phyloP scores from a whole-genome alignment of 2,797 vertebrate species.

The Paratrypauchen microcephalus region DNA sequence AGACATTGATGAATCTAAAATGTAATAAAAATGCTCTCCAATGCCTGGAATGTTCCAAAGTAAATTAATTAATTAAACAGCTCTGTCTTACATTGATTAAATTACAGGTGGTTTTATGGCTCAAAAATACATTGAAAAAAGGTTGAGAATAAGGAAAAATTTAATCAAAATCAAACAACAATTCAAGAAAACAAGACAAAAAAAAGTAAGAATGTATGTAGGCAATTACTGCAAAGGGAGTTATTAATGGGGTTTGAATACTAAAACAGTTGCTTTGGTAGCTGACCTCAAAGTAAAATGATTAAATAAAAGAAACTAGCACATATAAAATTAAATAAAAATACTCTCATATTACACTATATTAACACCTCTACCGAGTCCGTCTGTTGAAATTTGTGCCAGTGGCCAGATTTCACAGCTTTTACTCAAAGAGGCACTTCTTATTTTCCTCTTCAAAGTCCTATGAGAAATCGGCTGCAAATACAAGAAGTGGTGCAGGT shows the following conservation, averaged over 20 bases:
- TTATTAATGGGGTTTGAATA: neutral
- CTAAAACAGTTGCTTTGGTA: neutral
- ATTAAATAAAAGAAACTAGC: neutral
- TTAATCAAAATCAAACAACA: no score
- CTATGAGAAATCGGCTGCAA: slow-evolving; percentile 43
- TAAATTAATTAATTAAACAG: no score
- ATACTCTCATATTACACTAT: slow-evolving; percentile 22
- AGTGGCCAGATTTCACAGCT: slow-evolving; percentile 38
- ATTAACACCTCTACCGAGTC: slow-evolving; percentile 33
- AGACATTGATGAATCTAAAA: neutral
- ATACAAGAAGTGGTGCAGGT: slow-evolving; percentile 53
- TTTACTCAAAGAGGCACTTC: slow-evolving; percentile 33
- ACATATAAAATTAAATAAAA: neutral
- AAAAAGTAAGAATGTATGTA: no score
- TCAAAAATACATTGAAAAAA: no score
- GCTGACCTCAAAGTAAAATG: neutral
- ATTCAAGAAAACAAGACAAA: no score
- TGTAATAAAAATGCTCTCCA: neutral
- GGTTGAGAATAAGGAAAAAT: no score
- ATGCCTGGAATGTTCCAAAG: no score
- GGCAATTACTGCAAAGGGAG: no score
- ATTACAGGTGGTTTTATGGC: no score
- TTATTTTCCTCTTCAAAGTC: slow-evolving; percentile 43
- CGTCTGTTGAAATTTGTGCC: slow-evolving; percentile 37
- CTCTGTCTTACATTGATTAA: no score